Percentiles rank a stretch among this genome's conserved stretches.
These are phyloP conservation scores for Deladenus siricidicola DNA, from an alignment of 2,888 invertebrate genomes.

Conservation along the genomic window DNA sequence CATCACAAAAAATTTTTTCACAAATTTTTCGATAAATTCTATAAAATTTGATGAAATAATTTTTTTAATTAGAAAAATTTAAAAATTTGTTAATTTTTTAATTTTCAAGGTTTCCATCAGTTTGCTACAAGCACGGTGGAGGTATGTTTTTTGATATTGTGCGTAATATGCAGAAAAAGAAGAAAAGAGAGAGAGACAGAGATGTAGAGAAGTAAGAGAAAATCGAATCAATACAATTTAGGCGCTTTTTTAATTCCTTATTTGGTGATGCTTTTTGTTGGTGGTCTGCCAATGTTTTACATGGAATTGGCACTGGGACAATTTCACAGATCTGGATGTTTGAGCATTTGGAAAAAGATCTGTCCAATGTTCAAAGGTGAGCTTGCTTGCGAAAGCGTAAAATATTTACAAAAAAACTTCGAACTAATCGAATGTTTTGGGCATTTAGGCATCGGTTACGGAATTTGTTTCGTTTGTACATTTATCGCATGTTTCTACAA, in stretches of 20 bases:
- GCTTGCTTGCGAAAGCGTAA: not conserved
- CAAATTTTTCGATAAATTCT: no score
- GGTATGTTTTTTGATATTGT: constrained; percentile 22
- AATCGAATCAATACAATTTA: constrained; percentile 8
- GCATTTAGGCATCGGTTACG: constrained; percentile 74
- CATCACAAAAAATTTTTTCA: not conserved
- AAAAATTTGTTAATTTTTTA: constrained; percentile 2
- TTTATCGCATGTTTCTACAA: constrained; percentile 93
- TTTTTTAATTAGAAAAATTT: not conserved
- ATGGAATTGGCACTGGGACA: constrained; percentile 89
- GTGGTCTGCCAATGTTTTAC: constrained; percentile 84
- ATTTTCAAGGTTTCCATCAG: constrained; percentile 22
- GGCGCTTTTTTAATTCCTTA: constrained; percentile 82
- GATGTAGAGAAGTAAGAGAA: not conserved
- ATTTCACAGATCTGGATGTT: constrained; percentile 81
- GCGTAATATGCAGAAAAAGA: no score
- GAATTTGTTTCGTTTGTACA: constrained; percentile 86
- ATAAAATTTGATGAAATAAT: no score
- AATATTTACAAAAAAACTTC: no score
- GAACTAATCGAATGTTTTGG: not conserved
- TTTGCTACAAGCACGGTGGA: constrained; percentile 50
- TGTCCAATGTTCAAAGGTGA: constrained; percentile 81
- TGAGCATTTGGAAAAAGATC: constrained; percentile 83
- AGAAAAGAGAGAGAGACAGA: no score
- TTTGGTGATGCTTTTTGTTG: constrained; percentile 76